Percentiles rank a stretch among this genome's conserved stretches.
Conservation (phyloP, 2,888 invertebrate genomes). For the Drosophila tanythrix region DNA sequence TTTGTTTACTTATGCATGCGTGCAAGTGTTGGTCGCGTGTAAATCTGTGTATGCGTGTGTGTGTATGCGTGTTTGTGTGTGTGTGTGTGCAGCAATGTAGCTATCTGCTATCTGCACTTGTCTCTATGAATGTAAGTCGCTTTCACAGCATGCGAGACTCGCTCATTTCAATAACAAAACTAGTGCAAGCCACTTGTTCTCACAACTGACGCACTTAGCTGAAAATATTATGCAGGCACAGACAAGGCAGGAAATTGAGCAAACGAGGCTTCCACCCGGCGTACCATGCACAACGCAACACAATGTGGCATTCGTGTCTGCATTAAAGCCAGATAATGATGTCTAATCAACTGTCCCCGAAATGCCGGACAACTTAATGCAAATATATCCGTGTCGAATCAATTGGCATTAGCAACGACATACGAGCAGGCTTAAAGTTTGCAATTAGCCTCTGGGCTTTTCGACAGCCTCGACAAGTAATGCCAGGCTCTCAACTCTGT, state of each 20-base stretch:
- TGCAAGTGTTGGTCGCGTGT: constrained; percentile 62
- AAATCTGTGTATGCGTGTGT: constrained; percentile 13
- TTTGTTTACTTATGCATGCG: constrained; percentile 81
- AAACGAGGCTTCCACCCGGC: neutral
- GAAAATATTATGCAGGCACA: constrained; percentile 74
- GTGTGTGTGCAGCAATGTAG: constrained; percentile 36
- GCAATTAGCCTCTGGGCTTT: constrained; percentile 48
- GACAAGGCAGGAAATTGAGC: constrained; percentile 63
- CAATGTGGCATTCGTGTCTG: constrained; percentile 3
- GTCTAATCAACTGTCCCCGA: constrained; percentile 60
- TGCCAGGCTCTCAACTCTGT: constrained; percentile 35
- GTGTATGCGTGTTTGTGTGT: neutral
- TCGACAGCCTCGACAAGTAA: constrained; percentile 16
- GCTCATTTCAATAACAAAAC: constrained; percentile 80
- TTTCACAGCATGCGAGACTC: constrained; percentile 14
- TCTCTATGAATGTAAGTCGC: constrained; percentile 49
- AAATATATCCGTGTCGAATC: constrained; percentile 67
- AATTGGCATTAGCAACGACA: constrained; percentile 73
- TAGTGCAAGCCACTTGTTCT: constrained; percentile 75
- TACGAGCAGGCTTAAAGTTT: constrained; percentile 38
- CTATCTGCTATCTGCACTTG: constrained; percentile 40
- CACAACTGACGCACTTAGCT: constrained; percentile 77
- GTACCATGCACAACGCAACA: neutral
- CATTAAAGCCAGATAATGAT: constrained; percentile 42
- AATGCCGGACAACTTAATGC: constrained; percentile 63